Conservation (phyloP, 1,140 invertebrate species). For the Odontomachus brunneus region DNA sequence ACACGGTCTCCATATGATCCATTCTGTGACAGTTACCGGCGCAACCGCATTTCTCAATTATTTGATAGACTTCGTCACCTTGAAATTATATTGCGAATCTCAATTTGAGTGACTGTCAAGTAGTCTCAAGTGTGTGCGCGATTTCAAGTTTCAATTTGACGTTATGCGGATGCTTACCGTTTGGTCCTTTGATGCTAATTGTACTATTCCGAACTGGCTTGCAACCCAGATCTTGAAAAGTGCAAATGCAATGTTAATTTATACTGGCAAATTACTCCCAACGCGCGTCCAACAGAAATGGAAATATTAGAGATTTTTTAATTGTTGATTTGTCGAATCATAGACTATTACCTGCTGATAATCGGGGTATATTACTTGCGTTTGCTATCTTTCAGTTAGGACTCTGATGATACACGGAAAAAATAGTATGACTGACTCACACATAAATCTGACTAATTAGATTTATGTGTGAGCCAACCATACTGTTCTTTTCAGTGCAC, state of each 20-base stretch:
- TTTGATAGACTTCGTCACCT: conserved; percentile 83
- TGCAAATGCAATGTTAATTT: not conserved
- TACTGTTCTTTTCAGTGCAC: no score
- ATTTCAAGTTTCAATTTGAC: not conserved
- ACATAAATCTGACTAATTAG: no score
- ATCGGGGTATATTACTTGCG: no score
- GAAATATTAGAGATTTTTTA: no score
- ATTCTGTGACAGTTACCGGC: conserved; percentile 81
- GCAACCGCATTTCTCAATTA: conserved; percentile 83
- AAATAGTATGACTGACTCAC: no score
- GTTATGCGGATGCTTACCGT: conserved; percentile 76
- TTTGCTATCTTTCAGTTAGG: no score
- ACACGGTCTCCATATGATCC: conserved; percentile 82
- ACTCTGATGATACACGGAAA: not conserved
- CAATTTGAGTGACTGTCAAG: not conserved
- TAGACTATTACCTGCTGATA: no score
- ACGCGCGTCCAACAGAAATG: no score
- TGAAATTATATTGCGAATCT: not conserved
- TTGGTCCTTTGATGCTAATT: conserved; percentile 84
- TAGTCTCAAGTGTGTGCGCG: not conserved
- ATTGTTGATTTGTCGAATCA: no score
- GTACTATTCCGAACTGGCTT: conserved; percentile 84
- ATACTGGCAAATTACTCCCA: no score
- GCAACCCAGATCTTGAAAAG: conserved; percentile 79
- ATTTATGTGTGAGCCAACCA: no score